These are phyloP conservation scores for Alauda arvensis DNA, from an alignment of 2,797 vertebrate genomes.

Conservation along the genomic window DNA sequence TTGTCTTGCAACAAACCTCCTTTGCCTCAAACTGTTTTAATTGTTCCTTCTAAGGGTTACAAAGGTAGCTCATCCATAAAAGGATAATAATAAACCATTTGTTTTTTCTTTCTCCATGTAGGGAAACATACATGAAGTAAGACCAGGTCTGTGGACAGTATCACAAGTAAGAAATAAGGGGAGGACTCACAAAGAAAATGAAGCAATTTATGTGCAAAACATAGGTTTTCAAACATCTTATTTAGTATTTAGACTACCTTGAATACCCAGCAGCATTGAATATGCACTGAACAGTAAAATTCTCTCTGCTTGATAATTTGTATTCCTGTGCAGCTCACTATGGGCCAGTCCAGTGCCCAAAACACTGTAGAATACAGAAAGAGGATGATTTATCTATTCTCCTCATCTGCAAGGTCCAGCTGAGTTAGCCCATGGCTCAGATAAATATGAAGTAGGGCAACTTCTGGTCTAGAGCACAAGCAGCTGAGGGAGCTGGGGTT, in stretches of 20 bases:
- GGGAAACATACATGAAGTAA: not conserved
- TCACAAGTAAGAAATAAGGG: not conserved
- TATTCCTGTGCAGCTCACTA: not conserved
- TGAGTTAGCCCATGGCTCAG: not conserved
- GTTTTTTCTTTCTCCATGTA: not conserved
- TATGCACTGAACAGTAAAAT: fast-evolving
- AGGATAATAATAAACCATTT: not conserved
- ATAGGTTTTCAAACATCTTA: not conserved
- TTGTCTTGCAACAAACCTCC: constrained; percentile 10
- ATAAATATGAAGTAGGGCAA: not conserved
- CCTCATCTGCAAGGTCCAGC: not conserved
- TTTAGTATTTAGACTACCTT: not conserved
- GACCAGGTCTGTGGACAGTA: not conserved
- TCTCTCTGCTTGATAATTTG: not conserved
- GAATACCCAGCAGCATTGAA: not conserved
- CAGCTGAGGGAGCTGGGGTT: not conserved
- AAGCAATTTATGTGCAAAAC: not conserved
- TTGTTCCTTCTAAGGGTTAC: not conserved
- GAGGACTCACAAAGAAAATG: not conserved
- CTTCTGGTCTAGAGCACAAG: not conserved
- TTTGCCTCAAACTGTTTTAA: constrained; percentile 34
- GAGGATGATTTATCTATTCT: not conserved
- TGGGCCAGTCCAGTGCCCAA: not conserved
- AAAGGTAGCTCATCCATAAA: not conserved
- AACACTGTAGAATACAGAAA: not conserved